Evolutionary conservation across 2,797 vertebrate species (phyloP), one percentile per base, ranked within the genome.

Genomic region (Xiphophorus birchmanni): DNA sequence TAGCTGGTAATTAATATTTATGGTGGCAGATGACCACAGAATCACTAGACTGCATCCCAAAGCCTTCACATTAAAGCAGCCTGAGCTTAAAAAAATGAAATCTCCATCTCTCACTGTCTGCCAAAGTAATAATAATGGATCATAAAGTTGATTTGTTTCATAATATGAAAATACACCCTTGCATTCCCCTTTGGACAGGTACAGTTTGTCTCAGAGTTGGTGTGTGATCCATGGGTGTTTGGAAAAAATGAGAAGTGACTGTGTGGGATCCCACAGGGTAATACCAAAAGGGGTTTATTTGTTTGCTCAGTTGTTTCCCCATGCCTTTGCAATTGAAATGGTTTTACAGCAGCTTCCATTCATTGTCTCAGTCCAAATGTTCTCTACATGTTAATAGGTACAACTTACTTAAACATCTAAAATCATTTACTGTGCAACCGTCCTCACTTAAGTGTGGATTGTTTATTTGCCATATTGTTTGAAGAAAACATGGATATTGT

Each of bases 1-100:
- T 29, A 47, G 89, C 82, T 89, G 89, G 92, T 94, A 93, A 94
- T 94, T 93, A 94, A 88, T 89, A 85, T 94, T 94, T 91, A 95
- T 91, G 89, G 85, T 85, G 69, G 50, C 48, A 82, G 90, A 93
- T 92, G 92, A 92, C 86, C 87, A 23, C 75, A 76, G 85, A 90
- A 91, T 90, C 83, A 79, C 84, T 90, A 88, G 87, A 87, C 87
- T 78, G 82, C 76, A 82, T 89, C 91, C 80, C 76, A 26, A 45
- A 87, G 87, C 80, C 80, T 82, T 82, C 81, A 87, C 45, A 83
- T 89, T 84, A 83, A 72, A 90, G 78, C 88, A 83, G 86, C 77
- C 65, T 69, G 18, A 50, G 84, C 78, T 86, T 82, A 89, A 93
- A 45, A 45, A 93, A 93, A 86, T 89, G 78, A 83, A 93, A 90